Base-by-base conservation (phyloP, 2,888 invertebrate genomes). In the Cheilosia vernalis region DNA sequence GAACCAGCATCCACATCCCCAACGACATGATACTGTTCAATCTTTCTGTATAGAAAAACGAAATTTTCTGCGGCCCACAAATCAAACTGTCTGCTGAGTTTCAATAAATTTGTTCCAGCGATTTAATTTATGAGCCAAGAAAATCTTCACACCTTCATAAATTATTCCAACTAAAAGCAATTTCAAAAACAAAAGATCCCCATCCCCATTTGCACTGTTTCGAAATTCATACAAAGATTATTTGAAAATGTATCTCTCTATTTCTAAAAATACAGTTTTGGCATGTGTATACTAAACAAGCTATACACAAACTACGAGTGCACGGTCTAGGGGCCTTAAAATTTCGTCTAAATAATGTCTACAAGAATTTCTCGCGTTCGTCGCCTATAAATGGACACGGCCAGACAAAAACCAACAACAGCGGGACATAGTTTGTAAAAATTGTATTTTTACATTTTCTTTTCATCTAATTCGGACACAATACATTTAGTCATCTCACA, bases 291-390 rank as follows among this genome's bases (percentile, higher is more conserved):
- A n/a, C 9, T 24, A 10, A 10, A 51, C 27, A 63, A 66, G 21
- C 37, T 37, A 13, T 21, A 21, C 21, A 21, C 21, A 9, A 33
- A 33, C 33, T 51, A 53, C n/a, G n/a, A n/a, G n/a, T n/a, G n/a
- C 17, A 42, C 42, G n/a, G 44, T 44, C 44, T 44, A 10, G 44
- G 15, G 44, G 44, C n/a, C 44, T 17, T 24, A 24, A 10, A 27
- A 51, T 51, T 27, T 37, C 27, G 79, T 79, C 78, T 78, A 78
- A 70, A 78, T 78, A 58, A 10, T 79, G 79, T 79, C 79, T 79
- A 51, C 58, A 79, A 27, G 56, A 77, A 76, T 61, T 69, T 67
- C 53, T 63, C n/a, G 5, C 15, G n/a, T 70, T 70, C 40, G 44
- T 55, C 70, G 47, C 42, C 78, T 78, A 78, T 78, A 78, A 78